These are phyloP conservation scores for Pristionchus exspectatus DNA, from an alignment of 2,888 invertebrate genomes.

Conservation along the genomic window DNA sequence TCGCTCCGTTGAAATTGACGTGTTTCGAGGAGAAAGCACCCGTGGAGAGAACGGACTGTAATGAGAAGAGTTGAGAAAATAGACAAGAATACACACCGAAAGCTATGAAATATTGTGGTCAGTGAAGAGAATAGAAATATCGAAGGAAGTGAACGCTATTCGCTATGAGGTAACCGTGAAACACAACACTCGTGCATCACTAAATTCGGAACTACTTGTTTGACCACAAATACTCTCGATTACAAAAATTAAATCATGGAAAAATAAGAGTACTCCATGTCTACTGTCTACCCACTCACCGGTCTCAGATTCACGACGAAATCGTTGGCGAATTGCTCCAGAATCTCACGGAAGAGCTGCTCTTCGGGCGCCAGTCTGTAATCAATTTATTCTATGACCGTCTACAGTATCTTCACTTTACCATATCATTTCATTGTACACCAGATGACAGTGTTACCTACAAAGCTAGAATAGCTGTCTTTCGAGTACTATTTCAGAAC, in stretches of 20 bases:
- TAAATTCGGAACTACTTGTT: neutral
- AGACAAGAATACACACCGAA: no score
- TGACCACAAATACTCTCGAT: no score
- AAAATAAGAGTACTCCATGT: no score
- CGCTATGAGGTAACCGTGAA: neutral
- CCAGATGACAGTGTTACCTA: no score
- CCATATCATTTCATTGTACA: no score
- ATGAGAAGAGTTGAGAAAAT: neutral
- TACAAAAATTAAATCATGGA: no score
- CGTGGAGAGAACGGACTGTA: constrained; percentile 34
- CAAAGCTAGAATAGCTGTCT: no score
- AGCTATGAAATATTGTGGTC: no score
- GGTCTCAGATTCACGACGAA: constrained; percentile 8
- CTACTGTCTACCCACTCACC: neutral
- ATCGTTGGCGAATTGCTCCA: constrained; percentile 44
- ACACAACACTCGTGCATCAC: neutral
- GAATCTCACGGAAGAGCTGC: constrained; percentile 30
- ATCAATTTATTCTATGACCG: neutral
- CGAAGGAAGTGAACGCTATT: neutral
- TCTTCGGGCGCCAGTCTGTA: constrained; percentile 52
- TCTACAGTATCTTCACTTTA: neutral
- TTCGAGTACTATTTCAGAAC: no score
- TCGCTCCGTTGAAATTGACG: constrained; percentile 63
- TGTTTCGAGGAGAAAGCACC: constrained; percentile 64
- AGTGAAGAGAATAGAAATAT: neutral